Evolutionary conservation across 2,888 invertebrate genomes (phyloP).

Genomic region (Fragum sueziense): DNA sequence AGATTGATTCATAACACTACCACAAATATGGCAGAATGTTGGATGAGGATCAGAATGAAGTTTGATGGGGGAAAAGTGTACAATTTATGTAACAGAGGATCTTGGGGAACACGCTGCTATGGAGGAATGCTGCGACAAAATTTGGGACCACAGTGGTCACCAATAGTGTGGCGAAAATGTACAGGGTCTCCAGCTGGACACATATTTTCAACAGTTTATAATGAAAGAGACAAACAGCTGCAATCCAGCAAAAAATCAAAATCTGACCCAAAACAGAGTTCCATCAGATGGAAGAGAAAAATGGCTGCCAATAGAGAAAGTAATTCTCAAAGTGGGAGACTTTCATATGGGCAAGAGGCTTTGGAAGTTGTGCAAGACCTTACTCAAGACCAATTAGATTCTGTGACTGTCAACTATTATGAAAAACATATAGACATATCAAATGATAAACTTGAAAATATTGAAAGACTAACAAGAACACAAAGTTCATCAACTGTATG

Average conservation of each 20-base stretch:
- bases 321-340: conserved; percentile 27
- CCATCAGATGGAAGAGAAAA: conserved; percentile 23
- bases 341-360: conserved; percentile 16
- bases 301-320: too few species aligned
- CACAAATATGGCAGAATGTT: conserved; percentile 54
- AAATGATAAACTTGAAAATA: background rate
- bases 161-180: background rate
- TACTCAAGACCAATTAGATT: background rate
- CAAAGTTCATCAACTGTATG: too few species aligned
- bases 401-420: too few species aligned
- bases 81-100: conserved; percentile 37
- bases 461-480: too few species aligned
- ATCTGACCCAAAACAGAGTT: background rate
- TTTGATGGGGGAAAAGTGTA: conserved; percentile 57
- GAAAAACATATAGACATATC: conserved; percentile 14
- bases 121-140: conserved; percentile 38
- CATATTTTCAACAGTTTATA: background rate
- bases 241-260: conserved; percentile 2
- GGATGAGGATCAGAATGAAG: conserved; percentile 44
- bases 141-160: conserved; percentile 39
- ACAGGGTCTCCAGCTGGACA: background rate
- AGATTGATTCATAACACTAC: conserved; percentile 47
- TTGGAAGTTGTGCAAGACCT: background rate
- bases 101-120: conserved; percentile 47
- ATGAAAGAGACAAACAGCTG: background rate